phyloP scores from a whole-genome alignment of 2,888 invertebrate species.

The Stenolophus ochropezus region DNA sequence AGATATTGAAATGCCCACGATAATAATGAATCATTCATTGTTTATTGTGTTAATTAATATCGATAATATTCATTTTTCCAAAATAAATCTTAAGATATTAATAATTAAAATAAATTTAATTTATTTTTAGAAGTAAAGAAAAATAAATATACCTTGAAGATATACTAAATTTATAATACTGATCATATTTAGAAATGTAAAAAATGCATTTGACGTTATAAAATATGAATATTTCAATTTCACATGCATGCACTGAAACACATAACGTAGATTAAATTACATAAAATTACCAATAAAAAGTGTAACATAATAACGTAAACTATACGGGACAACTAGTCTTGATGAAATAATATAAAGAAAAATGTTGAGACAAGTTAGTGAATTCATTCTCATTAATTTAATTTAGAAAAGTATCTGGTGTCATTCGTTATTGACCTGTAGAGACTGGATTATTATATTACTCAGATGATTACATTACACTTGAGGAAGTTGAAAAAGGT shows the following conservation, averaged over 20 bases:
- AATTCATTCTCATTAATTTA: neutral
- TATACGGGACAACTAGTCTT: neutral
- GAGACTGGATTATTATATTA: neutral
- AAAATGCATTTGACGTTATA: neutral
- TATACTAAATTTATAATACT: no score
- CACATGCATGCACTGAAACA: neutral
- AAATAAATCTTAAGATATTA: no score
- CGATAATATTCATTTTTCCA: no score
- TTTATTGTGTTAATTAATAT: no score
- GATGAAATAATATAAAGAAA: neutral
- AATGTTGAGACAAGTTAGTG: neutral
- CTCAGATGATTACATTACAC: neutral
- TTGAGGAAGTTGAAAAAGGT: neutral
- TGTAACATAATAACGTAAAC: neutral
- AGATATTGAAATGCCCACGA: no score
- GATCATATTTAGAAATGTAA: no score
- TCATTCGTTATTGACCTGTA: neutral
- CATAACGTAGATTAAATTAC: neutral
- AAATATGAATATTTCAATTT: no score
- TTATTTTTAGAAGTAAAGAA: no score
- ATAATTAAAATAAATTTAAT: no score
- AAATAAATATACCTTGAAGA: no score
- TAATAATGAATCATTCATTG: no score
- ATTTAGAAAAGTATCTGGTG: neutral
- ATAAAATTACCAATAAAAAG: neutral